Conservation (phyloP, 2,113 vertebrate genomes). For the Syngnathoides biaculeatus region DNA sequence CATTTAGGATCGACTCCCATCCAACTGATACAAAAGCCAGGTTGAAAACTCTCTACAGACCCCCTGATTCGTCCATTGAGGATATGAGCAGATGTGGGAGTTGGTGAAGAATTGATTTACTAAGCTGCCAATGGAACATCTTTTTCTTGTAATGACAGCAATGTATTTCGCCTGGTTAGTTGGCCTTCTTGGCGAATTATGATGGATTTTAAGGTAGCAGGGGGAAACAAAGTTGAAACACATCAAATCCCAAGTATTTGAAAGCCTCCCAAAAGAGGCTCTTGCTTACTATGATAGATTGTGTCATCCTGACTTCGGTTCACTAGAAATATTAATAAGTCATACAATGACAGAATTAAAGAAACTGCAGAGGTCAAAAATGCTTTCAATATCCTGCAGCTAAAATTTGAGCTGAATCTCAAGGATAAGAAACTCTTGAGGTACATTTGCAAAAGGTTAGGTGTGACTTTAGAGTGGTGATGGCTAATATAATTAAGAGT, state of each 20-base stretch:
- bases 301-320: neutral
- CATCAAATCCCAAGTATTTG: neutral
- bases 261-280: neutral
- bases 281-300: neutral
- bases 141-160: neutral
- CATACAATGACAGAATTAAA: neutral
- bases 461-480: constrained; percentile 4
- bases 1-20: neutral
- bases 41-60: neutral
- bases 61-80: constrained; percentile 5
- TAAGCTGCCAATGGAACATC: neutral
- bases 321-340: neutral
- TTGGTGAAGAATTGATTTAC: neutral
- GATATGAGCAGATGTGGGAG: neutral
- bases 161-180: neutral
- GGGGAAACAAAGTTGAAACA: neutral
- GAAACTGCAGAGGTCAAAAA: neutral
- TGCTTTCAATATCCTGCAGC: neutral
- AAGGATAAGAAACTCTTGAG: neutral
- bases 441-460: constrained; percentile 4
- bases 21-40: constrained; percentile 17
- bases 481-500: constrained; percentile 6
- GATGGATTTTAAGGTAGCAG: neutral
- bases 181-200: neutral
- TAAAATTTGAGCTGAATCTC: neutral